Evolutionary conservation across 1,140 invertebrate species (phyloP), one percentile per base, ranked within the genome.

Genomic region (Neodiprion fabricii): DNA sequence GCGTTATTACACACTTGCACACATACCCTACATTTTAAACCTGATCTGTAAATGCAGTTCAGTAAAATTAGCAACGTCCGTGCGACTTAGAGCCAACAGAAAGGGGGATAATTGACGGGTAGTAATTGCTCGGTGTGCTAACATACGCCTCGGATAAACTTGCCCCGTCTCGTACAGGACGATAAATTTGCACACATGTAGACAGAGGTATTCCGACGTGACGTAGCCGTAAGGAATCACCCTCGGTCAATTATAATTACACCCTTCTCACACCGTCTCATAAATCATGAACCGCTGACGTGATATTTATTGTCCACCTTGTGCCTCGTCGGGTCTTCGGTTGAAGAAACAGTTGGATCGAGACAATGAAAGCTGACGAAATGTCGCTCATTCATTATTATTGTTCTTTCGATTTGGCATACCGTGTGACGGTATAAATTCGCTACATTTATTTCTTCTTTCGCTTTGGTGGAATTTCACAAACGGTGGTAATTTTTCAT

Each of bases 161-260:
- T 61, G 53, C n/a, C 53, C 11, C 4, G 53, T 12, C n/a, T 40
- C 28, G 28, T 40, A 40, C 28, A 40, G 53, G 11, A 4, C 53
- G 53, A 61, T 61, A 61, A 61, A 61, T 61, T 61, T 12, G n/a
- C 53, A 12, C 11, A 61, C 28, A 40, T 40, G 28, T 40, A 40
- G 28, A 40, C 28, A 40, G 2, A 40, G 1, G 28, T 40, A 40
- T 40, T 40, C 28, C 28, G 28, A 40, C 28, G 28, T 40, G 5
- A 40, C 28, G 28, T 40, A 3, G 28, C 28, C 28, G 53, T 9
- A 61, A 61, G 53, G n/a, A 61, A 61, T 61, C 53, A 61, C 53
- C 53, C 53, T 61, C 9, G 53, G 53, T 17, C n/a, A 61, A 61
- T 61, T 61, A 61, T 61, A 61, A 61, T 61, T 61, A 61, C 53